Percentiles rank a stretch among this genome's conserved stretches.
phyloP scores from a whole-genome alignment of 2,797 vertebrate species.

The Neostethus bicornis region DNA sequence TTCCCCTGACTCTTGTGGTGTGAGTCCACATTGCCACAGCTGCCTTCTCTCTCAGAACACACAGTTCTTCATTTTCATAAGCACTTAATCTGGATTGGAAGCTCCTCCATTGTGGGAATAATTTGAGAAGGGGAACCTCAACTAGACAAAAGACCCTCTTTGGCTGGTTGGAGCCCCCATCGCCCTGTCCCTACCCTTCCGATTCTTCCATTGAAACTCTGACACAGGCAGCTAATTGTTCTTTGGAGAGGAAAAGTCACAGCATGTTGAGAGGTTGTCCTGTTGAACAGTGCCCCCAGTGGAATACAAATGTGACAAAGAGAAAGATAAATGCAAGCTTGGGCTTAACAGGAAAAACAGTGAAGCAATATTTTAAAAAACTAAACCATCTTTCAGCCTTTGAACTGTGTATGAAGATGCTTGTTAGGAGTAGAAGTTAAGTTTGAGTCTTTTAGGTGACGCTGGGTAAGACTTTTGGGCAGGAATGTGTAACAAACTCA shows the following conservation, averaged over 20 bases:
- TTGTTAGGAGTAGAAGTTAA: constrained; percentile 45
- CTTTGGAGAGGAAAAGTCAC: constrained; percentile 35
- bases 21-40: constrained; percentile 24
- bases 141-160: constrained; percentile 46
- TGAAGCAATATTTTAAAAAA: background rate
- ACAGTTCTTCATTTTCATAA: constrained; percentile 59
- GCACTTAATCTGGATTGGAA: constrained; percentile 67
- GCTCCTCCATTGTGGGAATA: constrained; percentile 53
- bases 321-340: constrained; percentile 17
- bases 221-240: constrained; percentile 54
- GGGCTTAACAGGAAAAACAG: constrained; percentile 4
- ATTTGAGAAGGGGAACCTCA: constrained; percentile 49
- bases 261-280: constrained; percentile 27
- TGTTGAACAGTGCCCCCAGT: constrained; percentile 38
- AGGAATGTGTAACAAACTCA: constrained; percentile 64
- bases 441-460: constrained; percentile 50
- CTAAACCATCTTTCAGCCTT: constrained; percentile 13
- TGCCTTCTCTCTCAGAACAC: constrained; percentile 32
- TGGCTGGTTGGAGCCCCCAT: constrained; percentile 24
- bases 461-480: constrained; percentile 54
- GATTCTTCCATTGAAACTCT: constrained; percentile 27
- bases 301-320: constrained; percentile 26
- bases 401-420: constrained; percentile 43
- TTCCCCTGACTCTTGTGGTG: constrained; percentile 46
- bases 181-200: constrained; percentile 21